Evolutionary conservation across 2,888 invertebrate genomes (phyloP), one percentile per base, ranked within the genome.

Genomic region (Dyspetes luteomarginatus): DNA sequence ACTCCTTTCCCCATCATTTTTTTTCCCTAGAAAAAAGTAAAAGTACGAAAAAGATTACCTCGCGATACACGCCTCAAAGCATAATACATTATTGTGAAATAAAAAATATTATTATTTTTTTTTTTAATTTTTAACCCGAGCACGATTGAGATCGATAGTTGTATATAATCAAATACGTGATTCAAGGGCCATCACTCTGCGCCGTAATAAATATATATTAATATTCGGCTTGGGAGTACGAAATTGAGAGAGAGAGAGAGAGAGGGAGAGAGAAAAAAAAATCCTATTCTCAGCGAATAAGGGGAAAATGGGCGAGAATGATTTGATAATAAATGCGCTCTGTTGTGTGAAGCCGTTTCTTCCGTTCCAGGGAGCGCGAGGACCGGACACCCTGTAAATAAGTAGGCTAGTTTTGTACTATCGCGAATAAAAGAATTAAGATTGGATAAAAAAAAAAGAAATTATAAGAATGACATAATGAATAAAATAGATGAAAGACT

Each of bases 331-430:
- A 24, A 15, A 19, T 26, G 45, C 36, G 26, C 22, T 67, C 55
- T 22, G 55, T 15, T 41, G 41, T 24, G 48, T 3, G 28, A 69
- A 36, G 69, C 74, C 52, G 48, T 50, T 55, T 69, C 48, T 83
- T 36, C 45, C 17, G 45, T 41, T 17, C 64, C 45, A 75, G 64
- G 83, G 85, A 83, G 52, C 41, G 41, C 50, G 50, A 52, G 52
- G 52, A 15, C 41, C 41, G 19, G 84, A 88, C 86, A 87, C 83
- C 84, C 84, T 91, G 91, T 91, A 91, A 86, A 91, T 91, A 91
- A 87, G 85, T 91, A 91, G 89, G 86, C 83, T 90, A 90, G 88
- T 91, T 91, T 90, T 91, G 83, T 91, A 91, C 88, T 86, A 87
- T 87, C 84, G 68, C 83, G 30, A 81, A 77, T 74, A 26, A 82